Conservation (phyloP, 1,140 invertebrate genomes). For the Procambarus clarkii region DNA sequence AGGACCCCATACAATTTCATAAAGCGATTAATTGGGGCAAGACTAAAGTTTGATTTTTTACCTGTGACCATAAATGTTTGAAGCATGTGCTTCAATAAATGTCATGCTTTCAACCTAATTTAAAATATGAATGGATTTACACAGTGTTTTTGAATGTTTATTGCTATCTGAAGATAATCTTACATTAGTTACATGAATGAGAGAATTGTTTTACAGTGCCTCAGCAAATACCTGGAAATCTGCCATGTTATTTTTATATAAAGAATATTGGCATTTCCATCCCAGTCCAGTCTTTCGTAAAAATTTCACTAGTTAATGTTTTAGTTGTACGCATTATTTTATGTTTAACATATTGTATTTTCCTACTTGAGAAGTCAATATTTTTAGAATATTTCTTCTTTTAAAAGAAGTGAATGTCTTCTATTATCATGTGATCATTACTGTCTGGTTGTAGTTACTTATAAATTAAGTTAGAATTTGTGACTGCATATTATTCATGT, state of each 20-base stretch:
- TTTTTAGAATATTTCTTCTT: not conserved
- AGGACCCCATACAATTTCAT: slow-evolving; percentile 33
- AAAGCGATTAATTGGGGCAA: not conserved
- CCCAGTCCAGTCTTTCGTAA: not conserved
- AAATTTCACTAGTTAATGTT: not conserved
- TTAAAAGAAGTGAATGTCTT: not conserved
- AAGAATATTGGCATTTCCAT: slow-evolving; percentile 9
- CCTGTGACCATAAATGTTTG: not conserved
- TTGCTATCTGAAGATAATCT: not conserved
- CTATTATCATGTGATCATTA: not conserved
- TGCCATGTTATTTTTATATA: slow-evolving; percentile 13
- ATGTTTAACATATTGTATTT: slow-evolving; percentile 1
- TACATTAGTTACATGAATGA: not conserved
- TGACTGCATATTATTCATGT: not conserved
- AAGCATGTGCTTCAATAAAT: not conserved
- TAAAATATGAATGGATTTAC: not conserved
- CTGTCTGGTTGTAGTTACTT: not conserved
- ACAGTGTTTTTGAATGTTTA: not conserved
- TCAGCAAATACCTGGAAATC: slow-evolving; percentile 8
- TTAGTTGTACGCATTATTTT: not conserved
- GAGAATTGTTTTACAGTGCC: slow-evolving; percentile 15
- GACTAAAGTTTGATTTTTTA: not conserved
- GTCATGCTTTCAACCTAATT: not conserved
- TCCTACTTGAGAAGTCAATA: not conserved
- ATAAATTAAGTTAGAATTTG: not conserved